Conservation (phyloP, 2,797 vertebrate genomes). For the Rhadinocentrus ornatus region DNA sequence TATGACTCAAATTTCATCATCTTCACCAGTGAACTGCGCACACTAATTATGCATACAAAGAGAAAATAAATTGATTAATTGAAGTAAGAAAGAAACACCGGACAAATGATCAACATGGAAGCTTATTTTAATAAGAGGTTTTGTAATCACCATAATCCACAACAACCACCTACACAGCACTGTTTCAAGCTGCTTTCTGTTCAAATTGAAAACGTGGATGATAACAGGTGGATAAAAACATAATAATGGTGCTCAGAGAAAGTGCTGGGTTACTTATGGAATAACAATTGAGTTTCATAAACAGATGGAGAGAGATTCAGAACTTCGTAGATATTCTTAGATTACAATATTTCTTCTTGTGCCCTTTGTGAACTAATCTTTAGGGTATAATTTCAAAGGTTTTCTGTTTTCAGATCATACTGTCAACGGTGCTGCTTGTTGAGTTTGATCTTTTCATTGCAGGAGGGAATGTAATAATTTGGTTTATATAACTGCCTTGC, state of each 20-base stretch:
- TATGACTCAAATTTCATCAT: too few relatives aligned
- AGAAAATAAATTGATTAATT: not conserved
- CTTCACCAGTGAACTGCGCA: not conserved
- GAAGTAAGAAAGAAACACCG: not conserved
- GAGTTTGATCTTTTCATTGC: conserved; percentile 10
- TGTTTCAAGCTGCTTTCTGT: not conserved
- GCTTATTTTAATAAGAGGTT: not conserved
- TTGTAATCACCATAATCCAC: not conserved
- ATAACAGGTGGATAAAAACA: conserved; percentile 10
- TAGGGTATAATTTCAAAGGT: conserved; percentile 8
- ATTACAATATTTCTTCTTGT: conserved; percentile 17
- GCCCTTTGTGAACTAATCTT: conserved; percentile 9
- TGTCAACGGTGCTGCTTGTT: conserved; percentile 1
- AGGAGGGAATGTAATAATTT: conserved; percentile 7
- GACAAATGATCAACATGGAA: not conserved
- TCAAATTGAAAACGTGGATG: not conserved
- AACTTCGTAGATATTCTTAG: conserved; percentile 11
- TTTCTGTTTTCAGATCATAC: not conserved
- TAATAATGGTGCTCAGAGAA: not conserved
- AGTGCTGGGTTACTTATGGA: not conserved
- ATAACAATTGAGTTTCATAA: conserved; percentile 3
- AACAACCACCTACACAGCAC: not conserved
- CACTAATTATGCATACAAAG: too few relatives aligned
- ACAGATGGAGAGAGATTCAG: conserved; percentile 13
- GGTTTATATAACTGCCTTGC: conserved; percentile 27